Conservation (phyloP, 2,888 invertebrate species). For the Pyrrhia umbra region DNA sequence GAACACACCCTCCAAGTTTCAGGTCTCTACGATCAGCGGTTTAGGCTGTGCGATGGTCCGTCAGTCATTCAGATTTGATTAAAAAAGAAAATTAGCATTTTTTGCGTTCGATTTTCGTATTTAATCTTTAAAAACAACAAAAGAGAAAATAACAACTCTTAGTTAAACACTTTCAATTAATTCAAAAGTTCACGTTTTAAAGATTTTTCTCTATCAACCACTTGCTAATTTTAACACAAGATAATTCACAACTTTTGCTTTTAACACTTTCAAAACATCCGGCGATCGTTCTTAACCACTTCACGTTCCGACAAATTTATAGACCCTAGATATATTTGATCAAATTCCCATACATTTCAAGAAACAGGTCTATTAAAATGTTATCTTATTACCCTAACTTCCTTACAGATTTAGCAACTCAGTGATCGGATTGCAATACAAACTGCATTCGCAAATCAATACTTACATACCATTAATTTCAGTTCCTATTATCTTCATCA, state of each 20-base stretch:
- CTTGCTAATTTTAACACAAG: background rate
- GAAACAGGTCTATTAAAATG: constrained; percentile 28
- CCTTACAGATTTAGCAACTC: constrained; percentile 49
- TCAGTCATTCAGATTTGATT: too few relatives aligned
- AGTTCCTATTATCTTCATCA: constrained; percentile 48
- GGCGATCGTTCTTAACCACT: background rate
- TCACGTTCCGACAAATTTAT: constrained; percentile 2
- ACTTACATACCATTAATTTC: constrained; percentile 52
- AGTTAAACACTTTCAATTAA: too few relatives aligned
- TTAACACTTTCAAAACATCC: constrained; percentile 24
- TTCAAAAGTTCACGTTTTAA: background rate
- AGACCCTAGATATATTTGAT: background rate
- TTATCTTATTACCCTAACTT: constrained; percentile 43
- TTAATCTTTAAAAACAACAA: too few relatives aligned
- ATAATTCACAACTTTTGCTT: constrained; percentile 21
- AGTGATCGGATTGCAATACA: constrained; percentile 52
- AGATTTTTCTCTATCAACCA: background rate
- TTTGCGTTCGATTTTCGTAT: too few relatives aligned
- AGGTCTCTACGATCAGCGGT: too few relatives aligned
- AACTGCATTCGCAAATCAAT: constrained; percentile 48
- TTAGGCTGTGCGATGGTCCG: too few relatives aligned
- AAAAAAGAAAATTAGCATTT: too few relatives aligned
- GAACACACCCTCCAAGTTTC: too few relatives aligned
- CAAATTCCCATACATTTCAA: background rate
- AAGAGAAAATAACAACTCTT: too few relatives aligned